These are phyloP conservation scores for Trichogramma evanescens DNA, from an alignment of 2,888 invertebrate species.

Conservation along the genomic window DNA sequence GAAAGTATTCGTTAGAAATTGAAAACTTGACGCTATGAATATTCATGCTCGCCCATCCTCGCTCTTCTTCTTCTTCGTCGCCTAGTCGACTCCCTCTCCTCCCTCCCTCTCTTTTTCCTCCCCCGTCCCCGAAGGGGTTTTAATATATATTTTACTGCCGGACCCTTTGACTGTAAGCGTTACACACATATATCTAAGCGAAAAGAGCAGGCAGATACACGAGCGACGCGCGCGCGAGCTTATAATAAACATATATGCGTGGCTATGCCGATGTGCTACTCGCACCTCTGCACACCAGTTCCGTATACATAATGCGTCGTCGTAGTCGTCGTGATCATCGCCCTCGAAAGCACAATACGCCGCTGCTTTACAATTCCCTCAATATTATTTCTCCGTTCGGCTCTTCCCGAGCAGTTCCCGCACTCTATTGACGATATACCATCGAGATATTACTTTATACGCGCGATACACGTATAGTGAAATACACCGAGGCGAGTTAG, in stretches of 20 bases:
- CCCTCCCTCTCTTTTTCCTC: no score
- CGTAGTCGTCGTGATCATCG: neutral
- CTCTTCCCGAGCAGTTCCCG: neutral
- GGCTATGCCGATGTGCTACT: conserved; percentile 22
- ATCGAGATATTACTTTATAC: no score
- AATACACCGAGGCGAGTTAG: no score
- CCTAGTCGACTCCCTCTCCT: no score
- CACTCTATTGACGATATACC: neutral
- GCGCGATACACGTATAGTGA: no score
- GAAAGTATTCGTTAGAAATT: conserved; percentile 44
- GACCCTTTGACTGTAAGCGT: conserved; percentile 26
- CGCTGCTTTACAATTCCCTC: conserved; percentile 4
- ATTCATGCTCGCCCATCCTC: conserved; percentile 33
- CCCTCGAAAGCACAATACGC: conserved; percentile 7
- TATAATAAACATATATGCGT: conserved; percentile 23
- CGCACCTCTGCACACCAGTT: conserved; percentile 10
- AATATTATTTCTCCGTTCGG: neutral
- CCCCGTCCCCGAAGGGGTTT: conserved; percentile 20
- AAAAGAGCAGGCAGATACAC: conserved; percentile 16
- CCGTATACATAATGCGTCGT: no score
- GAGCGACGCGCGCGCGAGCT: conserved; percentile 26
- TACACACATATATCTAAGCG: neutral
- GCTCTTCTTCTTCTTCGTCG: no score
- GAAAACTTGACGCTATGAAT: conserved; percentile 44
- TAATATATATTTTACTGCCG: conserved; percentile 43